A percentile compares a stretch with the other conserved stretches of the same genome.
phyloP scores from a whole-genome alignment of 2,113 vertebrate genomes.

The Pachycephala philippinensis region DNA sequence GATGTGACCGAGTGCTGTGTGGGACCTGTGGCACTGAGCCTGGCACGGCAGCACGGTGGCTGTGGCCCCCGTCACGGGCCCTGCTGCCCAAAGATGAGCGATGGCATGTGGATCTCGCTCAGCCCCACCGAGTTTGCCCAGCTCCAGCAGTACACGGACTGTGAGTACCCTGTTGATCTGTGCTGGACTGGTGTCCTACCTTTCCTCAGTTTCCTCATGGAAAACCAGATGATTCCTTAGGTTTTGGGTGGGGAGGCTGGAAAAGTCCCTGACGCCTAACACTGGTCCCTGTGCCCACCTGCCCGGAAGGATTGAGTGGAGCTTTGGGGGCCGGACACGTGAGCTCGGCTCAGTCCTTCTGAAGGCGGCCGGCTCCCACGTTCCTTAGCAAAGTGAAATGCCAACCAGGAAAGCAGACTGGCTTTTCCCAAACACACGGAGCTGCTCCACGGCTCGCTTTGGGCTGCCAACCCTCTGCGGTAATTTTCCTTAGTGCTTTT shows the following conservation, averaged over 20 bases:
- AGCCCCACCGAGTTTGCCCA: slow-evolving; percentile 88
- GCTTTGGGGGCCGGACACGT: neutral
- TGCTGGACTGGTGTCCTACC: fast-evolving
- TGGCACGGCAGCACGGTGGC: fast-evolving
- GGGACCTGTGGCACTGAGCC: neutral
- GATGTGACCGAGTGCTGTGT: neutral
- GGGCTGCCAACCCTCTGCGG: slow-evolving; percentile 7
- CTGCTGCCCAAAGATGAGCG: slow-evolving; percentile 74
- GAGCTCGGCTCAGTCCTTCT: neutral
- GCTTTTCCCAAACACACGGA: neutral
- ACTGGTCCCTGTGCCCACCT: fast-evolving
- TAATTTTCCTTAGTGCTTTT: neutral
- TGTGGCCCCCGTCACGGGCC: neutral
- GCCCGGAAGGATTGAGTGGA: neutral
- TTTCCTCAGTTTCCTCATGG: neutral
- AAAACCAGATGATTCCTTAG: neutral
- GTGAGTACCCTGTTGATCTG: slow-evolving; percentile 74
- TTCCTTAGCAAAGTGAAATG: neutral
- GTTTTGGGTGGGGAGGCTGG: neutral
- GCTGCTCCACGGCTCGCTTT: neutral
- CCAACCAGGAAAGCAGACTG: neutral
- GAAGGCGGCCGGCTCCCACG: neutral
- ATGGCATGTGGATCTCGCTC: slow-evolving; percentile 84
- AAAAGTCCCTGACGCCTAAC: neutral
- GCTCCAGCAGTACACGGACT: slow-evolving; percentile 91